Percentiles rank a stretch among this genome's conserved stretches.
phyloP scores from a whole-genome alignment of 1,140 invertebrate species.

The Aphelenchoides besseyi region DNA sequence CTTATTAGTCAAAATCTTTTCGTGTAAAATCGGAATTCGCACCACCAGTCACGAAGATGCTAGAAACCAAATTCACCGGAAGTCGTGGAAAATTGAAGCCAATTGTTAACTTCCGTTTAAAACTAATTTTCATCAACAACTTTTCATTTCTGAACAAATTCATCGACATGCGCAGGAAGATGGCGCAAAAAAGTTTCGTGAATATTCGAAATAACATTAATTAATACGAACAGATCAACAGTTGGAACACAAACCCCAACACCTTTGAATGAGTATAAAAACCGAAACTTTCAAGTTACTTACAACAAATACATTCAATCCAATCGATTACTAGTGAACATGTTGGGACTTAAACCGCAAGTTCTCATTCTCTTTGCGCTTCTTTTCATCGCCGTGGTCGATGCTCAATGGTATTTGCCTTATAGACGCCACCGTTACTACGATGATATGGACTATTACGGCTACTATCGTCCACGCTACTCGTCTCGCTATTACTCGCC shows the following conservation, averaged over 20 bases:
- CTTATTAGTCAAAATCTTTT: too few relatives aligned
- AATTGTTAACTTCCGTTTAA: too few relatives aligned
- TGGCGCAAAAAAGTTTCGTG: too few relatives aligned
- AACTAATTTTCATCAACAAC: too few relatives aligned
- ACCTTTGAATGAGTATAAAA: not conserved
- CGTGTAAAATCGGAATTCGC: too few relatives aligned
- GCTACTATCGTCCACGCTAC: not conserved
- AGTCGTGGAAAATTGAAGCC: too few relatives aligned
- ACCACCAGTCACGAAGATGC: too few relatives aligned
- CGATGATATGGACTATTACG: not conserved
- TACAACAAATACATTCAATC: not conserved
- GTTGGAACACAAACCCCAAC: not conserved
- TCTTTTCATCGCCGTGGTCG: not conserved
- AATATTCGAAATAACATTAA: too few relatives aligned
- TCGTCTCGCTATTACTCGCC: slow-evolving; percentile 3
- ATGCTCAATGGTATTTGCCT: slow-evolving; percentile 7
- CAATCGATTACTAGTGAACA: not conserved
- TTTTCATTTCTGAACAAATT: too few relatives aligned
- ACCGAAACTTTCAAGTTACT: not conserved
- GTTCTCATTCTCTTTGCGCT: not conserved
- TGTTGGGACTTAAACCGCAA: not conserved
- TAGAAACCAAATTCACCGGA: too few relatives aligned
- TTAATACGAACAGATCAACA: not conserved
- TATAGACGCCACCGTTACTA: not conserved
- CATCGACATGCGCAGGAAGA: too few relatives aligned